phyloP scores from a whole-genome alignment of 2,797 vertebrate genomes.

The Discoglossus pictus region DNA sequence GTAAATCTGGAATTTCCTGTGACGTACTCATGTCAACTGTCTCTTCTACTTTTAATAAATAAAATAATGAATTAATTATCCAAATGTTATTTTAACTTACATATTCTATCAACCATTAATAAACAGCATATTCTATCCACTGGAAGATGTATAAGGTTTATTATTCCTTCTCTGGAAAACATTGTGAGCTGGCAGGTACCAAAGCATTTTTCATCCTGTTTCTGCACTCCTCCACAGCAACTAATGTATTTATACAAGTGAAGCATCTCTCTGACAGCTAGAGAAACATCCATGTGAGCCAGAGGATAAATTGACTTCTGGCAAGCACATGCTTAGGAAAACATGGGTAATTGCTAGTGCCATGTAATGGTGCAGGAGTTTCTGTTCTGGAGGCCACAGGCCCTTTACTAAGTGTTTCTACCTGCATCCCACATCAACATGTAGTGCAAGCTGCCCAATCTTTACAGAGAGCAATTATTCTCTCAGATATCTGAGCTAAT shows the following conservation, averaged over 20 bases:
- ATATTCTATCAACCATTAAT: too few species aligned
- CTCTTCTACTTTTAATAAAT: too few species aligned
- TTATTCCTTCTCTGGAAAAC: too few species aligned
- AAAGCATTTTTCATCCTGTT: slow-evolving; percentile 5
- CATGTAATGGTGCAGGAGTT: neutral
- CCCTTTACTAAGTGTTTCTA: neutral
- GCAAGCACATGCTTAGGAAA: slow-evolving; percentile 4
- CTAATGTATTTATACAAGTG: slow-evolving; percentile 34
- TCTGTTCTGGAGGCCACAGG: neutral
- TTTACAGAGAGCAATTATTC: too few species aligned
- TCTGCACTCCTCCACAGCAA: neutral
- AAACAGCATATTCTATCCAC: too few species aligned
- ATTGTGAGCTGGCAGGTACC: neutral
- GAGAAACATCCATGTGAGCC: slow-evolving; percentile 17
- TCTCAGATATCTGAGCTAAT: too few species aligned
- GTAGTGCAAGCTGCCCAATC: too few species aligned
- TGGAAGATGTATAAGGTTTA: too few species aligned
- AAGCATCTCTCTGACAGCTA: slow-evolving; percentile 32
- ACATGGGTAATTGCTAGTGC: slow-evolving; percentile 4
- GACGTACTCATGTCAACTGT: too few species aligned
- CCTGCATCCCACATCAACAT: neutral
- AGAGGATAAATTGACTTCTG: slow-evolving; percentile 26
- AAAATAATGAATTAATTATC: too few species aligned
- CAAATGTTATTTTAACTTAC: too few species aligned
- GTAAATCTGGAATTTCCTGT: too few species aligned